Conservation (phyloP, 2,113 vertebrate genomes). For the Sprattus sprattus region DNA sequence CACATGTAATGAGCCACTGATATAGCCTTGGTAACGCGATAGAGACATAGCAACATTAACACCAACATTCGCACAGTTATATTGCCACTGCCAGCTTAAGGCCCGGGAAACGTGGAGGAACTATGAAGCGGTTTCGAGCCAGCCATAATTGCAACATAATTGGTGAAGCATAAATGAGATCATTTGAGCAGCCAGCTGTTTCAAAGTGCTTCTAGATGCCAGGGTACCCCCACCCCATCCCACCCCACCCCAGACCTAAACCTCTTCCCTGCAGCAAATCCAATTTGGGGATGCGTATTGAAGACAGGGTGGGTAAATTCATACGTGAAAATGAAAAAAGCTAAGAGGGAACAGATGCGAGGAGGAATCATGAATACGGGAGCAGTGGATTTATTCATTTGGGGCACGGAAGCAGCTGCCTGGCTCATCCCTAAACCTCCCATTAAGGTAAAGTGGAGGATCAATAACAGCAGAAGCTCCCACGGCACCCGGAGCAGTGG, state of each 20-base stretch:
- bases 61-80: not conserved
- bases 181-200: constrained; percentile 17
- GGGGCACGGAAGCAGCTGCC: not conserved
- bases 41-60: not conserved
- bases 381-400: not conserved
- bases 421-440: not conserved
- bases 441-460: not conserved
- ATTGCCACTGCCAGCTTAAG: not conserved
- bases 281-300: constrained; percentile 47
- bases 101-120: not conserved
- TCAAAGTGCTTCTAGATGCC: not conserved
- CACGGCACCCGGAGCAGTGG: not conserved
- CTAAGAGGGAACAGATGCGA: constrained; percentile 43
- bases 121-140: not conserved
- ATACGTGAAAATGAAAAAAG: constrained; percentile 49
- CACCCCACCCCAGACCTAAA: constrained; percentile 14
- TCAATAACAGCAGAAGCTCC: not conserved
- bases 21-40: not conserved
- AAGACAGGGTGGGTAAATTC: constrained; percentile 44
- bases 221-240: not conserved
- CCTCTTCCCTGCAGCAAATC: constrained; percentile 48
- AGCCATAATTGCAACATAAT: constrained; percentile 33
- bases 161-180: constrained; percentile 30
- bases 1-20: not conserved
- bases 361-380: not conserved